Evolutionary conservation across 2,797 vertebrate species (phyloP).

Genomic region (Spinibarbus caldwelli): DNA sequence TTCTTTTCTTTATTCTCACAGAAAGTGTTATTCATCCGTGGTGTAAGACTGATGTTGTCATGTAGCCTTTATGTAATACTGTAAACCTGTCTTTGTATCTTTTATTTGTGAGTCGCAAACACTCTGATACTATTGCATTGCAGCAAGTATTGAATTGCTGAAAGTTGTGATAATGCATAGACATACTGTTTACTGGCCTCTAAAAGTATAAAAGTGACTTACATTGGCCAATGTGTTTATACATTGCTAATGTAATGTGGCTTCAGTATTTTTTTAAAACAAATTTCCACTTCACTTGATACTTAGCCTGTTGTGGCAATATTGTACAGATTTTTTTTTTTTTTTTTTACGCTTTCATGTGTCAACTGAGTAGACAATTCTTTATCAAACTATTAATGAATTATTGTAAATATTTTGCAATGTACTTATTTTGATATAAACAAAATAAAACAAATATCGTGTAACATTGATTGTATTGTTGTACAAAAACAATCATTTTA

Average conservation of each 20-base stretch:
- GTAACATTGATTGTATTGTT: background rate
- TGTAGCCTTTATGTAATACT: constrained; percentile 48
- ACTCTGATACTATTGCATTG: constrained; percentile 19
- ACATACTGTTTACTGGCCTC: constrained; percentile 39
- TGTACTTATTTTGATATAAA: constrained; percentile 81
- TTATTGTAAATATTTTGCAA: constrained; percentile 80
- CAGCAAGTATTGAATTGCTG: constrained; percentile 37
- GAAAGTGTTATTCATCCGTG: constrained; percentile 63
- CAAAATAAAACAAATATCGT: constrained; percentile 73
- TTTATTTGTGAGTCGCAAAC: constrained; percentile 41
- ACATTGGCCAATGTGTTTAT: background rate
- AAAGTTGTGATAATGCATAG: background rate
- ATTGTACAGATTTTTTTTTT: constrained; percentile 60
- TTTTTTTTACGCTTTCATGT: constrained; percentile 33
- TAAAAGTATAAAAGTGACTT: constrained; percentile 32
- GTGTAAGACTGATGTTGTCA: constrained; percentile 52
- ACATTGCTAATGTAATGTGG: constrained; percentile 24
- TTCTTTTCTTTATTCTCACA: constrained; percentile 30
- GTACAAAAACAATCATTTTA: background rate
- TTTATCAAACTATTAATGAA: constrained; percentile 74
- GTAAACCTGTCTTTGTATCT: constrained; percentile 62
- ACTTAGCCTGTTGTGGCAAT: constrained; percentile 15
- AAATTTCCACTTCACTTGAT: constrained; percentile 23
- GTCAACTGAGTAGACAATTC: background rate
- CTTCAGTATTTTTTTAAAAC: constrained; percentile 55